A percentile compares a stretch with the other conserved stretches of the same genome.
These are phyloP conservation scores for Proteles cristata DNA, from an alignment of 2,113 vertebrate species.

Conservation along the genomic window DNA sequence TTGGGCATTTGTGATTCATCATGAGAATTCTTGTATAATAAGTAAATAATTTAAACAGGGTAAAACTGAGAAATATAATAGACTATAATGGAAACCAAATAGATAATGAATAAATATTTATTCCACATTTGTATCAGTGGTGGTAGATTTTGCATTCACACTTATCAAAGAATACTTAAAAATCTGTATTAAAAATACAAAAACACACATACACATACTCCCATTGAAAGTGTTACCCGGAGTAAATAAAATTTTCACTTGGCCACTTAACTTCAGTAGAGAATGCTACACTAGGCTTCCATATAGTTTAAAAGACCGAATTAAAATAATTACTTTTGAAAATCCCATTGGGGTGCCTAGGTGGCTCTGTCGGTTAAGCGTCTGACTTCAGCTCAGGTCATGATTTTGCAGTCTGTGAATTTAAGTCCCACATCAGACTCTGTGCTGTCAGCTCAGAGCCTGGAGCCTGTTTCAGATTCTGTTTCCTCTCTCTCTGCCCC, in stretches of 20 bases:
- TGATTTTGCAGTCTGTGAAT: too few relatives aligned
- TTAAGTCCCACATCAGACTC: too few relatives aligned
- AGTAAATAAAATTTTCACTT: not conserved
- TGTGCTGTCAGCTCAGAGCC: too few relatives aligned
- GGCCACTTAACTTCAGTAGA: not conserved
- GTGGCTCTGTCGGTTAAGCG: too few relatives aligned
- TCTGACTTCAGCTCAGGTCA: too few relatives aligned
- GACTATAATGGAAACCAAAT: not conserved
- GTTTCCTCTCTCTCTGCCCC: too few relatives aligned
- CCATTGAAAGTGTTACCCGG: not conserved
- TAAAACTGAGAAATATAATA: not conserved
- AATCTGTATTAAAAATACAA: not conserved
- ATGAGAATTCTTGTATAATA: not conserved
- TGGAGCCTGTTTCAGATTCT: too few relatives aligned
- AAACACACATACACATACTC: not conserved
- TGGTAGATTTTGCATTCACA: not conserved
- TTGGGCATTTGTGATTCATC: not conserved
- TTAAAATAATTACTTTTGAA: not conserved
- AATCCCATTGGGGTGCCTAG: not conserved
- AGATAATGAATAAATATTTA: not conserved
- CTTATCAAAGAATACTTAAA: not conserved
- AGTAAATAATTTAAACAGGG: not conserved
- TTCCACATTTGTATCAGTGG: not conserved
- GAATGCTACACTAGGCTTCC: not conserved
- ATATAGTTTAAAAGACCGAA: not conserved